Evolutionary conservation across 2,888 invertebrate species (phyloP).

Genomic region (Synergus itoensis): DNA sequence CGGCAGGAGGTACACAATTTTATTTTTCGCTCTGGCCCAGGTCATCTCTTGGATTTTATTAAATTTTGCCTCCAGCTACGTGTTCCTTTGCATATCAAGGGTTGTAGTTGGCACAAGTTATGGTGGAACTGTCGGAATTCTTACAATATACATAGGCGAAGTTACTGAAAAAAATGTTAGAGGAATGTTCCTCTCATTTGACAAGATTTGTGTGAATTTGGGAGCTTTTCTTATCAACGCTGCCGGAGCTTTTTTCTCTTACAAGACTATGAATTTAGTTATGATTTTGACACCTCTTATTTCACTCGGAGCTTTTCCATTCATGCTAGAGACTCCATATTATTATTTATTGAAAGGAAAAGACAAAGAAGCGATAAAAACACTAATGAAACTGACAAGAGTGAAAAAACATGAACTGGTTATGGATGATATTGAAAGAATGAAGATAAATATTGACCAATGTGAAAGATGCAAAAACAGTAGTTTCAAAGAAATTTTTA

Average conservation of each 20-base stretch:
- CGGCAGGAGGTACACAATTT: slow-evolving; percentile 68
- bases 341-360: slow-evolving; percentile 80
- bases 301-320: slow-evolving; percentile 80
- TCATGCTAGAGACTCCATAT: slow-evolving; percentile 85
- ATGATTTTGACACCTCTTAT: slow-evolving; percentile 80
- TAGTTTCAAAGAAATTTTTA: slow-evolving; percentile 75
- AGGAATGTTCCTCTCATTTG: slow-evolving; percentile 80
- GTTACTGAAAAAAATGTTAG: slow-evolving; percentile 80
- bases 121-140: slow-evolving; percentile 77
- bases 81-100: slow-evolving; percentile 74
- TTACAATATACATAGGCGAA: slow-evolving; percentile 82
- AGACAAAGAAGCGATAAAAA: slow-evolving; percentile 80
- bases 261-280: slow-evolving; percentile 79
- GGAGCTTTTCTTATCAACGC: slow-evolving; percentile 72
- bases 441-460: slow-evolving; percentile 80
- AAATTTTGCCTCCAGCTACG: slow-evolving; percentile 61
- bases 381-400: slow-evolving; percentile 80
- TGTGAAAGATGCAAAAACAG: slow-evolving; percentile 62
- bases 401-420: slow-evolving; percentile 78
- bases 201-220: slow-evolving; percentile 79
- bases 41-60: slow-evolving; percentile 68
- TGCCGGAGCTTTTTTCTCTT: slow-evolving; percentile 78
- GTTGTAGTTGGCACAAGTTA: slow-evolving; percentile 78
- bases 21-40: slow-evolving; percentile 66
- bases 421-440: slow-evolving; percentile 80